Conservation (phyloP, 2,888 invertebrate species). For the Hoplodrina ambigua region DNA sequence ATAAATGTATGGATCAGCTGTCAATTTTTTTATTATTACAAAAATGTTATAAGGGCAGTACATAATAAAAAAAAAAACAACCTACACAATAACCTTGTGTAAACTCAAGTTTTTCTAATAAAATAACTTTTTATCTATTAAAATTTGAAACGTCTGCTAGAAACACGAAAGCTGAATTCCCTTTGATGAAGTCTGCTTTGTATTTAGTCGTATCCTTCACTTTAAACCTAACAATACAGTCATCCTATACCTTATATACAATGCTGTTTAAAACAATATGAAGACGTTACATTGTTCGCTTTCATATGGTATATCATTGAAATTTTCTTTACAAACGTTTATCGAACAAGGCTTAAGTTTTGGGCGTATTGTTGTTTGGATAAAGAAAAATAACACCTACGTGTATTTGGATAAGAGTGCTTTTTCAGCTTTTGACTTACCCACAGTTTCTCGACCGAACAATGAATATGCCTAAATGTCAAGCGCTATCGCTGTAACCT, state of each 20-base stretch:
- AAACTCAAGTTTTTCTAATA: not conserved
- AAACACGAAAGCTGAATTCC: not conserved
- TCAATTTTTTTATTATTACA: too few species aligned
- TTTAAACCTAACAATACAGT: slow-evolving; percentile 6
- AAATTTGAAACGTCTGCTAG: not conserved
- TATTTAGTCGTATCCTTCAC: not conserved
- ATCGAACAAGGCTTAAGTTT: slow-evolving; percentile 15
- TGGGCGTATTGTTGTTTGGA: slow-evolving; percentile 15
- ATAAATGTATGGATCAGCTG: too few species aligned
- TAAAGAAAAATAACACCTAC: slow-evolving; percentile 20
- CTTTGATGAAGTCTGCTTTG: slow-evolving; percentile 1
- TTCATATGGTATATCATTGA: slow-evolving; percentile 29
- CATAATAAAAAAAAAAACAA: too few species aligned
- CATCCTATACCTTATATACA: not conserved
- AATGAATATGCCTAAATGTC: too few species aligned
- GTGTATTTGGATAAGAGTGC: not conserved
- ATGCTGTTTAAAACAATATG: slow-evolving; percentile 31
- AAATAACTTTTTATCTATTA: not conserved
- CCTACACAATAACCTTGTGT: too few species aligned
- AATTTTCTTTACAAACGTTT: slow-evolving; percentile 24
- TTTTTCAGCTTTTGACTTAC: not conserved
- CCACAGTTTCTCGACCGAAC: too few species aligned
- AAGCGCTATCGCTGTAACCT: too few species aligned
- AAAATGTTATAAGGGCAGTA: too few species aligned
- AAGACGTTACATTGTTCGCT: slow-evolving; percentile 22